Evolutionary conservation across 2,113 vertebrate genomes (phyloP).

Genomic region (Nicator chloris): DNA sequence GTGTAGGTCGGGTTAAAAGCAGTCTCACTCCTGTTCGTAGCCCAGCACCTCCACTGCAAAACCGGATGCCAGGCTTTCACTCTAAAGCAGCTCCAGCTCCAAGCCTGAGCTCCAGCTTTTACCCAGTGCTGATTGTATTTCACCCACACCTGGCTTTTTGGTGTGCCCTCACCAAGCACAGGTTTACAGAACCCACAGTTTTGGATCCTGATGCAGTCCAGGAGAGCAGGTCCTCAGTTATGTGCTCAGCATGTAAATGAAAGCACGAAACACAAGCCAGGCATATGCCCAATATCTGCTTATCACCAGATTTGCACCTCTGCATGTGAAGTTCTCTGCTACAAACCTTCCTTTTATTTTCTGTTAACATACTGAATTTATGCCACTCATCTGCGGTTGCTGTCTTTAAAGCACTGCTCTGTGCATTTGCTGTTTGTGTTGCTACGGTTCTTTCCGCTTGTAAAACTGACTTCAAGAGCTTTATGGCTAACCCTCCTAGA

Average conservation of each 20-base stretch:
- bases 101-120: not conserved
- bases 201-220: not conserved
- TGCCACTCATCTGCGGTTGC: not conserved
- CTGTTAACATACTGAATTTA: not conserved
- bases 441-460: not conserved
- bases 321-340: not conserved
- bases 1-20: not conserved
- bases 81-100: not conserved
- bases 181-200: not conserved
- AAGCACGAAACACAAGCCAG: not conserved
- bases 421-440: not conserved
- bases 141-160: not conserved
- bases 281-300: not conserved
- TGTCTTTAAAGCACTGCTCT: not conserved
- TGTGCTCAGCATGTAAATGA: not conserved
- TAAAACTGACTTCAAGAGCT: not conserved
- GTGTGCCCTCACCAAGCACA: not conserved
- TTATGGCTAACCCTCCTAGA: not conserved
- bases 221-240: not conserved
- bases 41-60: not conserved
- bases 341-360: not conserved
- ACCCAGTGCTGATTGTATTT: not conserved
- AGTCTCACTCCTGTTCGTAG: not conserved
- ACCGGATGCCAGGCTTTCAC: not conserved
- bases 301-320: not conserved